Evolutionary conservation across 2,888 invertebrate species (phyloP).

Genomic region (Plagodis pulveraria): DNA sequence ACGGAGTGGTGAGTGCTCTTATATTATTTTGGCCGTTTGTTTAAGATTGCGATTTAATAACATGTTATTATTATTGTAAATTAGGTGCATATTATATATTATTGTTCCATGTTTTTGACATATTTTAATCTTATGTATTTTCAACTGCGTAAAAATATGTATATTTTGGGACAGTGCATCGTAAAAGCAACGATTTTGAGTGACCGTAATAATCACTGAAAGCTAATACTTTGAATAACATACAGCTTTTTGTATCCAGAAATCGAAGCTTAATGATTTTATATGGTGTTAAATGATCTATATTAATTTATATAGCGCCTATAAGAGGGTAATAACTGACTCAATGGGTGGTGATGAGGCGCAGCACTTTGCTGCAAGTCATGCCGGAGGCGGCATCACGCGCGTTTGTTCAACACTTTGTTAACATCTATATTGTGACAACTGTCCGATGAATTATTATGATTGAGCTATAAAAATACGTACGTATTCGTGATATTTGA

Average conservation of each 20-base stretch:
- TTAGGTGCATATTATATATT: conserved; percentile 33
- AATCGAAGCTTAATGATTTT: conserved; percentile 36
- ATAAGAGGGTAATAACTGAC: conserved; percentile 25
- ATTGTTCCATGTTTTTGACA: not conserved
- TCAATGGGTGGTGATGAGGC: conserved; percentile 38
- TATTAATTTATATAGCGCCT: conserved; percentile 47
- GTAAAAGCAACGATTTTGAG: conserved; percentile 27
- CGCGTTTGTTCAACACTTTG: conserved; percentile 28
- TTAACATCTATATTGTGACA: conserved; percentile 51
- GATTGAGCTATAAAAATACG: not conserved
- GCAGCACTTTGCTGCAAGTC: conserved; percentile 43
- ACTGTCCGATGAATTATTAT: conserved; percentile 30
- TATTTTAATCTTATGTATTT: too few species aligned
- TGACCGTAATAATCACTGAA: conserved; percentile 12
- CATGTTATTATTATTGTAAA: conserved; percentile 8
- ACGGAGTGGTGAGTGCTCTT: conserved; percentile 61
- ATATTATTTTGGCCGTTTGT: conserved; percentile 34
- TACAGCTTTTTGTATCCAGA: too few species aligned
- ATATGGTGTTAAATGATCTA: conserved; percentile 47
- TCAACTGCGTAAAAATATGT: too few species aligned
- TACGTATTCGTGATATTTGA: too few species aligned
- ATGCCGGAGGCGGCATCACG: conserved; percentile 31
- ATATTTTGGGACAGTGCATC: too few species aligned
- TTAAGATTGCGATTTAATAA: conserved; percentile 26
- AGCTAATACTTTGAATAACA: too few species aligned